Conservation (phyloP, 2,113 vertebrate genomes). For the Tachysurus fulvidraco region DNA sequence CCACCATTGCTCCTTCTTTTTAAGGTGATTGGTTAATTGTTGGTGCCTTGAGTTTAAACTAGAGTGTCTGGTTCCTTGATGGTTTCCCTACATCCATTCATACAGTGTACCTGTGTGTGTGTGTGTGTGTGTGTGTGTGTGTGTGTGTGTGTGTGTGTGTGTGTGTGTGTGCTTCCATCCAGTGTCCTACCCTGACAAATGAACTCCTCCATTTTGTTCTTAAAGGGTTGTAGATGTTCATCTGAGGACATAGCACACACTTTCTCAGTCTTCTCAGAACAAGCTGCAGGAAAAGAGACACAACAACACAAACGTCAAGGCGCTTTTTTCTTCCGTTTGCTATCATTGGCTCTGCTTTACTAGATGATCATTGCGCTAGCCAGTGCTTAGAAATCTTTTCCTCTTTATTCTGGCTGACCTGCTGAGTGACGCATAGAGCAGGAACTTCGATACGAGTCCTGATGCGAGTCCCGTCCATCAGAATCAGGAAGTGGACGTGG, state of each 20-base stretch:
- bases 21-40: no score
- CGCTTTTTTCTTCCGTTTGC: background rate
- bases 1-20: no score
- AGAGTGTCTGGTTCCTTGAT: no score
- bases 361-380: slow-evolving; percentile 30
- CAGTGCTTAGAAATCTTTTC: slow-evolving; percentile 45
- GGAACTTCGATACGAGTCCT: slow-evolving; percentile 16
- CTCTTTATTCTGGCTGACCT: slow-evolving; percentile 1
- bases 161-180: background rate
- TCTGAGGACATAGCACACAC: slow-evolving; percentile 86
- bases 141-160: background rate
- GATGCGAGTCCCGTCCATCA: slow-evolving; percentile 59
- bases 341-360: background rate
- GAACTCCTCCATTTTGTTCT: slow-evolving; percentile 91
- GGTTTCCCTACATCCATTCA: background rate
- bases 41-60: no score
- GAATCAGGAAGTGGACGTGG: slow-evolving; percentile 58
- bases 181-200: slow-evolving; percentile 83
- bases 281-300: slow-evolving; percentile 74
- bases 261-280: slow-evolving; percentile 85
- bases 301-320: background rate
- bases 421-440: slow-evolving; percentile 41
- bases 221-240: slow-evolving; percentile 92
- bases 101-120: background rate
- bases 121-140: background rate